Base-by-base conservation (phyloP, 2,797 vertebrate genomes). In the Tadarida brasiliensis region DNA sequence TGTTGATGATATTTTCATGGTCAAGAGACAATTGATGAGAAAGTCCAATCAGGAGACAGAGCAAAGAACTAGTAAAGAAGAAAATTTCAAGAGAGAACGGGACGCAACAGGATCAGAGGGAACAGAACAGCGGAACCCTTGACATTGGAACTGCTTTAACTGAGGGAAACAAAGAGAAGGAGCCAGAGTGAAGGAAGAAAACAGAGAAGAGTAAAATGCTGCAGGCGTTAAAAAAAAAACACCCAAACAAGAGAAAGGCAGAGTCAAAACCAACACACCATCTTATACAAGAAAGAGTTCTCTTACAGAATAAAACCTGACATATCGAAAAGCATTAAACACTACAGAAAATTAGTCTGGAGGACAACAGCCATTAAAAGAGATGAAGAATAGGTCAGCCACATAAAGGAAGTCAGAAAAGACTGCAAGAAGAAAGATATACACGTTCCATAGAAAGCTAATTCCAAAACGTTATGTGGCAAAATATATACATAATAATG, bases 341-440 rank as follows among this genome's bases (percentile, higher is more conserved):
- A 97, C 93, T 97, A 97, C 73, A 97, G 92, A 98, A 98, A 96
- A 98, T 98, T 99, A 99, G 98, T 98, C 96, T 96, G 89, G 96
- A 91, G 67, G 44, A 98, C 76, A 98, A 88, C 94, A 98, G 97
- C 95, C 97, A 97, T 91, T 97, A 96, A 95, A 96, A 98, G 93
- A 94, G 95, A 96, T 95, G 92, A 98, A 97, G 97, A 98, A 91
- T 82, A 96, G 96, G 87, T 85, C 94, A 97, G 93, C 96, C 96
- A 94, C 87, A 89, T 94, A 96, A 82, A 94, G 85, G 90, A 98
- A 98, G 94, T 95, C 97, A 97, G 90, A 71, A 87, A 85, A 96
- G 91, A 97, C 68, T 51, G 51, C 87, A 71, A 90, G 96, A 96
- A 89, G 97, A 78, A 95, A 97, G 49, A 96, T 88, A 97, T 80